phyloP scores from a whole-genome alignment of 2,113 vertebrate genomes.

The Myotis lucifugus region DNA sequence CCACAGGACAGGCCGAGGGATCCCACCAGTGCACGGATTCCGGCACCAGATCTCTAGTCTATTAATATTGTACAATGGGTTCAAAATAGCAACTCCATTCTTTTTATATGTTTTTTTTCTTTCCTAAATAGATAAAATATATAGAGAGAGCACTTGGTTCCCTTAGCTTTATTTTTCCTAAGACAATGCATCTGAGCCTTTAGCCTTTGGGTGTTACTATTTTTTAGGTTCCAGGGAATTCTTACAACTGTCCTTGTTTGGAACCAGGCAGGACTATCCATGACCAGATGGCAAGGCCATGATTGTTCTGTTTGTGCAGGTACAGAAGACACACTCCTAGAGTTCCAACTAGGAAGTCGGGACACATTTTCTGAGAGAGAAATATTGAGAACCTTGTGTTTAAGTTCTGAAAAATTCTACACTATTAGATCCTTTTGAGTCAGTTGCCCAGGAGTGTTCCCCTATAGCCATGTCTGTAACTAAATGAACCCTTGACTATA shows the following conservation, averaged over 20 bases:
- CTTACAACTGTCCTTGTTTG: not conserved
- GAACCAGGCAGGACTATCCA: not conserved
- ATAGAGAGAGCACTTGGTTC: not conserved
- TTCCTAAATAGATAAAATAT: not conserved
- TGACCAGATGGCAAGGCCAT: not conserved
- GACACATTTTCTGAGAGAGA: not conserved
- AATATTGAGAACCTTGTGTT: not conserved
- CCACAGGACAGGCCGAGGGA: no score
- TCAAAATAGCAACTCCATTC: not conserved
- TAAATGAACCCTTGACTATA: not conserved
- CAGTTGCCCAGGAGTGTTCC: not conserved
- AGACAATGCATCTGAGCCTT: not conserved
- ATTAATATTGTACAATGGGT: not conserved
- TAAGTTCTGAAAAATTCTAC: not conserved
- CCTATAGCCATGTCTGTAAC: not conserved
- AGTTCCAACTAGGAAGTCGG: not conserved
- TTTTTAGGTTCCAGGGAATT: not conserved
- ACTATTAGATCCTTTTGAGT: not conserved
- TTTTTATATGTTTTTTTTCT: not conserved
- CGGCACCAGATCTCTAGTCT: no score
- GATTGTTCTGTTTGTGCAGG: not conserved
- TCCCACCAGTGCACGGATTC: no score
- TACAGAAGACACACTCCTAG: not conserved
- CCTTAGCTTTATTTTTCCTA: not conserved
- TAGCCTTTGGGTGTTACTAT: not conserved